Percentiles rank a stretch among this genome's conserved stretches.
phyloP scores from a whole-genome alignment of 1,140 invertebrate genomes.

The Drosophila pallidifrons region DNA sequence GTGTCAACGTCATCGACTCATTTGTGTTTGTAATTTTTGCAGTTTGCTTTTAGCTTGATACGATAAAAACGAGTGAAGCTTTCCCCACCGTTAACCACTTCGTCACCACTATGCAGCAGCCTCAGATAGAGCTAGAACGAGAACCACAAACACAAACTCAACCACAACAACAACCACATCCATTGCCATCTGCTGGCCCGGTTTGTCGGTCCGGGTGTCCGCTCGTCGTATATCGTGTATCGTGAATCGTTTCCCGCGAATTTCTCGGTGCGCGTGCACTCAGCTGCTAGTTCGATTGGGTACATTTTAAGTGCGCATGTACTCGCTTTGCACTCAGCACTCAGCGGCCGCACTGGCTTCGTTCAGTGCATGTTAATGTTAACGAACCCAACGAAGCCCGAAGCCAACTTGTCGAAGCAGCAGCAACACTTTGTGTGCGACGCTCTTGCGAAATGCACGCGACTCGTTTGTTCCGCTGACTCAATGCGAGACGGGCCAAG shows the following conservation, averaged over 20 bases:
- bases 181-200: constrained; percentile 6
- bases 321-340: constrained; percentile 49
- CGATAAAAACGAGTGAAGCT: constrained; percentile 52
- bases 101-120: background rate
- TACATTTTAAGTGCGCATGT: constrained; percentile 74
- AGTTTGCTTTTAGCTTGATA: constrained; percentile 15
- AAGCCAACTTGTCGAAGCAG: constrained; percentile 4
- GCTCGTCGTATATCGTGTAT: background rate
- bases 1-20: constrained; percentile 26
- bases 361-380: constrained; percentile 51
- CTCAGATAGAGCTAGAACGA: background rate
- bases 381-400: constrained; percentile 62
- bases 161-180: background rate
- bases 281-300: constrained; percentile 39
- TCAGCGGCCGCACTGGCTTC: constrained; percentile 3
- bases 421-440: constrained; percentile 17
- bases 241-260: constrained; percentile 67
- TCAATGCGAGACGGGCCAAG: constrained; percentile 10
- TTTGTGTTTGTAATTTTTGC: constrained; percentile 17
- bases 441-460: constrained; percentile 14
- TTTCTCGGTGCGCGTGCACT: constrained; percentile 68
- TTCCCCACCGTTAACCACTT: constrained; percentile 2
- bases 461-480: background rate
- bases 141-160: background rate
- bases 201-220: background rate